phyloP scores from a whole-genome alignment of 2,797 vertebrate genomes.

The Hylomyscus alleni region DNA sequence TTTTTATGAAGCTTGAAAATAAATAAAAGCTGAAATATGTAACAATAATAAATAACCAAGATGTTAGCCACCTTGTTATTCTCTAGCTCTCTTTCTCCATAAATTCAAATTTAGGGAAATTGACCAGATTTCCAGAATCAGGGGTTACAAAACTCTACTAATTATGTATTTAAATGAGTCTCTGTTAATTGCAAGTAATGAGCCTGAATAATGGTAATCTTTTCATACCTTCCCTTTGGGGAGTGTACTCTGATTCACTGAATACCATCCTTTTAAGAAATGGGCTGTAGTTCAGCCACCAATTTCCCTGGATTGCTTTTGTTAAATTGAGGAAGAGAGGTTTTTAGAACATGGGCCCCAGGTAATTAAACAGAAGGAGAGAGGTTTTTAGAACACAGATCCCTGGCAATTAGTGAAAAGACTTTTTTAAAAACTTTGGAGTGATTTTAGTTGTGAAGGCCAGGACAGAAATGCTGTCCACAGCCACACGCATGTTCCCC shows the following conservation, averaged over 20 bases:
- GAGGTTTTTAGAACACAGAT: conserved; percentile 45
- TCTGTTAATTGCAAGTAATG: conserved; percentile 87
- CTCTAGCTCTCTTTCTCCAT: conserved; percentile 42
- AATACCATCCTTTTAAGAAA: conserved; percentile 70
- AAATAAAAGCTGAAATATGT: conserved; percentile 22
- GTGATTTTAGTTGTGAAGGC: conserved; percentile 50
- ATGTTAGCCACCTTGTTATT: neutral
- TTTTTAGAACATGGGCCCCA: conserved; percentile 38
- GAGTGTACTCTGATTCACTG: conserved; percentile 55
- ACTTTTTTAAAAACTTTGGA: conserved; percentile 2
- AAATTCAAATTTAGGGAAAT: conserved; percentile 64
- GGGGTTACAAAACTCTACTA: conserved; percentile 63
- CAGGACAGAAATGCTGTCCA: neutral
- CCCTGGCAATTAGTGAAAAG: conserved; percentile 63
- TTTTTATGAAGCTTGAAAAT: conserved; percentile 11
- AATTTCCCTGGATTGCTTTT: conserved; percentile 58
- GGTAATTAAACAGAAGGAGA: conserved; percentile 62
- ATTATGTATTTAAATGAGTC: conserved; percentile 59
- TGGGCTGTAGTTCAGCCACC: conserved; percentile 63
- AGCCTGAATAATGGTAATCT: conserved; percentile 39
- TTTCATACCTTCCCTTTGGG: conserved; percentile 60
- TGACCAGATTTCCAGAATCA: conserved; percentile 42
- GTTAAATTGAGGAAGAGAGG: conserved; percentile 65
- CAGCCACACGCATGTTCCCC: conserved; percentile 27
- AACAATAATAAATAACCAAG: neutral